phyloP scores from a whole-genome alignment of 2,888 invertebrate genomes.

The Acrobasis suavella region DNA sequence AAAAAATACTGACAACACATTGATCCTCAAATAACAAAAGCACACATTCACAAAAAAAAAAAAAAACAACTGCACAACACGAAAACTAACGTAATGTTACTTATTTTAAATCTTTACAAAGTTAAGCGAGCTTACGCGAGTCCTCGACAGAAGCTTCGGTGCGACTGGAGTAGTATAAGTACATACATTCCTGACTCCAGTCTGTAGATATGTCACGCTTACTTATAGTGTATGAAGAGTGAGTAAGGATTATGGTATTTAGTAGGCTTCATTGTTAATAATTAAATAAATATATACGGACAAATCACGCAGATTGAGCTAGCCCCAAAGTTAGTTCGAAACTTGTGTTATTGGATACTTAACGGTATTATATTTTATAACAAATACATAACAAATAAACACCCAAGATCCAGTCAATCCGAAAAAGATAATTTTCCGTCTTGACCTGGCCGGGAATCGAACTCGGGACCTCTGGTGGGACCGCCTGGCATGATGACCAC shows the following conservation, averaged over 20 bases:
- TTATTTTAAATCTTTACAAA: not conserved
- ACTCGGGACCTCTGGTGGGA: too few relatives aligned
- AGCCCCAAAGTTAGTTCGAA: too few relatives aligned
- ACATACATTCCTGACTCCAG: not conserved
- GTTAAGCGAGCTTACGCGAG: constrained; percentile 28
- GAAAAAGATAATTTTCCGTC: too few relatives aligned
- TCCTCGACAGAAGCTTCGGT: constrained; percentile 30
- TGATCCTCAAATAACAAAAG: constrained; percentile 25
- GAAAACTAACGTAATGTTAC: constrained; percentile 19
- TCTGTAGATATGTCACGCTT: not conserved
- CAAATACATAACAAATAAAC: too few relatives aligned
- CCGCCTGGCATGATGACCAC: too few relatives aligned
- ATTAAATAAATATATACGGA: not conserved
- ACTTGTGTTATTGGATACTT: too few relatives aligned
- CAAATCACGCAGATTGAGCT: too few relatives aligned
- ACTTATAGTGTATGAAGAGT: not conserved
- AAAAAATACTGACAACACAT: constrained; percentile 24
- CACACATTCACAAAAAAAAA: constrained; percentile 14
- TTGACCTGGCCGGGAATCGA: too few relatives aligned
- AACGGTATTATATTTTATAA: too few relatives aligned
- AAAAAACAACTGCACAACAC: constrained; percentile 17
- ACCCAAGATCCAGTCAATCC: too few relatives aligned
- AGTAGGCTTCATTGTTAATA: not conserved
- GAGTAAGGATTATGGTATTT: not conserved
- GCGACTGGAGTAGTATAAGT: constrained; percentile 38